These are phyloP conservation scores for Spodoptera frugiperda DNA, from an alignment of 1,140 invertebrate species.

Conservation along the genomic window DNA sequence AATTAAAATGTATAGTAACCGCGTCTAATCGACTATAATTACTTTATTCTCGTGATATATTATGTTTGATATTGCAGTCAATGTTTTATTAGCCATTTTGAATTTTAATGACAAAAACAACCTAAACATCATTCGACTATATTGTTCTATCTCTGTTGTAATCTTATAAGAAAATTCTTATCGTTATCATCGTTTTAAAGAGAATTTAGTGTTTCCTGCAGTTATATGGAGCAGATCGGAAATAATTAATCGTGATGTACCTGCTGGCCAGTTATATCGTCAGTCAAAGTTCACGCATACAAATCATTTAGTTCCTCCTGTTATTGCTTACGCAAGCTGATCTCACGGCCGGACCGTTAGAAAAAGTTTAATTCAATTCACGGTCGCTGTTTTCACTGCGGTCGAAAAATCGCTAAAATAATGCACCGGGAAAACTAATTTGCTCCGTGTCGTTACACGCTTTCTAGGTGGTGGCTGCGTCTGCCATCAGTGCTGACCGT, in stretches of 20 bases:
- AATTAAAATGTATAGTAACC: no score
- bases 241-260: not conserved
- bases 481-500: slow-evolving; percentile 52
- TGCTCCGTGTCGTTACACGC: slow-evolving; percentile 65
- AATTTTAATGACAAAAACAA: no score
- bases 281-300: slow-evolving; percentile 36
- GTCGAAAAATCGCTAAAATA: slow-evolving; percentile 65
- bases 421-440: slow-evolving; percentile 67
- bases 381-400: slow-evolving; percentile 67
- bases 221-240: not conserved
- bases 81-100: no score
- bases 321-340: slow-evolving; percentile 57
- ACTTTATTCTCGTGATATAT: no score
- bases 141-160: no score
- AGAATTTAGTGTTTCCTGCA: not conserved
- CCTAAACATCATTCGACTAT: no score
- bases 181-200: not conserved
- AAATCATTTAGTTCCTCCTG: slow-evolving; percentile 28
- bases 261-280: slow-evolving; percentile 11
- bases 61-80: no score
- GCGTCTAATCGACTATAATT: no score
- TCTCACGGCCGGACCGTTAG: slow-evolving; percentile 56
- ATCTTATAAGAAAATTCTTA: not conserved
- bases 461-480: slow-evolving; percentile 64
- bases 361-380: slow-evolving; percentile 69